Evolutionary conservation across 1,140 invertebrate species (phyloP), one percentile per base, ranked within the genome.

Genomic region (Capitella teleta): DNA sequence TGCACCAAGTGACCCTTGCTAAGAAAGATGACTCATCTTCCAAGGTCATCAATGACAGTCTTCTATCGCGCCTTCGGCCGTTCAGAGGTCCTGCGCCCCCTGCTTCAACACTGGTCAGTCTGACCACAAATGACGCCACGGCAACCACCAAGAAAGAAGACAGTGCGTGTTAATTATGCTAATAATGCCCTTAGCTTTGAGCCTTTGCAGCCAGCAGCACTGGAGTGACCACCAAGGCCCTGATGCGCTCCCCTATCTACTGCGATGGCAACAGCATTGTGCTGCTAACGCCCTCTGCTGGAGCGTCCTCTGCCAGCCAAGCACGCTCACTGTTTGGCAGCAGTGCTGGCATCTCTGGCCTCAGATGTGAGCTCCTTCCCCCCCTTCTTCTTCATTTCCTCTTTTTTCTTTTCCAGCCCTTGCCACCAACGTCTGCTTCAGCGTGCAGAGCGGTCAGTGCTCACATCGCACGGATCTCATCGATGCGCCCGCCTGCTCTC

Each of bases 311-410:
- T 19, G 51, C 19, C 28, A 38, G 24, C 21, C 51, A 63, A 6
- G 56, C 62, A 1, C 40, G 68, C 0, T 66, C 65, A 1, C 59
- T 68, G 38, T 71, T 71, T 62, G 67, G 66, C 5, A 62, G 60
- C 32, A 59, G 58, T 18, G 53, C 58, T 19, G 56, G 56, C 49
- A 51, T 69, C 1, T 60, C 64, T 12, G 55, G 58, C 44, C 47
- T 68, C 38, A 40, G 25, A 40, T 40, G 38, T 40, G 12, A 40
- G 38, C 14, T 8, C n/a, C n/a, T n/a, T n/a, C n/a, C n/a, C n/a
- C n/a, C 19, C 25, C 14, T 38, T 38, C 4, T 38, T 38, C n/a
- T n/a, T n/a, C n/a, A n/a, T n/a, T n/a, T n/a, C 25, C 2, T n/a
- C n/a, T 3, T 10, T 40, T 6, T 40, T 6, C 25, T n/a, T 10